Base-by-base conservation (phyloP, 2,888 invertebrate species). In the Muschampia plurimacula region DNA sequence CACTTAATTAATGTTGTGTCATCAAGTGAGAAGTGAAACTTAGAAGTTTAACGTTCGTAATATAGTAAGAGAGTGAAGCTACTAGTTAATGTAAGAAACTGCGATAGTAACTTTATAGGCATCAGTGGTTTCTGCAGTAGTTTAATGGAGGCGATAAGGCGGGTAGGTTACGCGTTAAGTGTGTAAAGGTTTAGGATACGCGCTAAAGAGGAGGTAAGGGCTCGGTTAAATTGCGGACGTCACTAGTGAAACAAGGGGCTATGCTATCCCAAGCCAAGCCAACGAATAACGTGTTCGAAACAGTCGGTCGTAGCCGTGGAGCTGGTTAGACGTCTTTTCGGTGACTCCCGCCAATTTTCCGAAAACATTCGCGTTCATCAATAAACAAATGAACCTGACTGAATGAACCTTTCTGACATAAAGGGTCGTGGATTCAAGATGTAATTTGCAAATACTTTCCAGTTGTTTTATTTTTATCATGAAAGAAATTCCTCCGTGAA, bases 191-290 rank as follows among this genome's bases (percentile, higher is more conserved):
- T 55, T 55, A 55, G 55, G 55, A 22, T 55, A 55, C 15, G 55
- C 22, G 22, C 5, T 41, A 41, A 41, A 41, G 8, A 39, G 69
- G 44, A 52, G 72, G 68, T 55, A 44, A 73, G 64, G 74, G 55
- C 68, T 71, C 44, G 36, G 67, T 57, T 76, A 74, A 78, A 78
- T 71, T 57, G 82, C 80, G 83, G 83, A 79, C 84, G 77, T 84
- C 86, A 78, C 86, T 81, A 80, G 76, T 74, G 74, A 55, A 73
- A 73, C 67, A 72, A 67, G 62, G 55, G 55, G 55, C 52, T 67
- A 13, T 59, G 55, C 55, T 67, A 59, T 59, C 57, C 57, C 12
- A 59, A 63, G 55, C 32, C 55, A 57, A 57, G 13, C 41, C 44
- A 13, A 64, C 10, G 36, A 59, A 13, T 28, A 64, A 36, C 55